phyloP scores from a whole-genome alignment of 2,888 invertebrate species.

The Nudaria mundana region DNA sequence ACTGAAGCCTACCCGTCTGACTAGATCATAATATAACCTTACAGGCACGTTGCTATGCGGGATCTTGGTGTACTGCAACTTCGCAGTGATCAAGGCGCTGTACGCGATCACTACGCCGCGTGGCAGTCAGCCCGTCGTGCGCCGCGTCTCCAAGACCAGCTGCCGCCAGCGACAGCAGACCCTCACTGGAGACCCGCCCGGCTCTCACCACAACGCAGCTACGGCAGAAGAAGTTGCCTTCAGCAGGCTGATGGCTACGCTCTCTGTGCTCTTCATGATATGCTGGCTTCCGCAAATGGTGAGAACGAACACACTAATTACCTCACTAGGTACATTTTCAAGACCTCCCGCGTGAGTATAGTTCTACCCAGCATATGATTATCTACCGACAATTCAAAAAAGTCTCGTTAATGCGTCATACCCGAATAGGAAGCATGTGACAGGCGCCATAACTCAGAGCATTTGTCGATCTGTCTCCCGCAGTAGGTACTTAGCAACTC shows the following conservation, averaged over 20 bases:
- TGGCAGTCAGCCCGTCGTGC: constrained; percentile 53
- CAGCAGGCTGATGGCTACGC: constrained; percentile 90
- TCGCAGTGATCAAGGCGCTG: constrained; percentile 89
- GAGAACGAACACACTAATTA: constrained; percentile 34
- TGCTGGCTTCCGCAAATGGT: constrained; percentile 96
- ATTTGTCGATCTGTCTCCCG: constrained; percentile 14
- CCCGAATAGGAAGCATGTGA: constrained; percentile 25
- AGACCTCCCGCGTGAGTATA: no score
- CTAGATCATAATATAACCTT: no score
- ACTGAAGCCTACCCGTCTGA: no score
- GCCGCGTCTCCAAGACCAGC: constrained; percentile 65
- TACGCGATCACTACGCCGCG: constrained; percentile 78
- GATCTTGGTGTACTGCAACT: constrained; percentile 90
- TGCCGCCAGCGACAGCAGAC: constrained; percentile 49
- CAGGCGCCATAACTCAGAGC: constrained; percentile 18
- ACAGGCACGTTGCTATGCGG: constrained; percentile 86
- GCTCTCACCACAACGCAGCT: constrained; percentile 68
- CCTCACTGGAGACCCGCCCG: constrained; percentile 44
- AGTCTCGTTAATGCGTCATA: constrained; percentile 20
- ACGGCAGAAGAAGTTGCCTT: constrained; percentile 93
- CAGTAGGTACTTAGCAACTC: constrained; percentile 17
- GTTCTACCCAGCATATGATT: no score
- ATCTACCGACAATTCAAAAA: constrained; percentile 7
- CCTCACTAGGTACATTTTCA: not conserved
- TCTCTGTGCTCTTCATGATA: constrained; percentile 90